Evolutionary conservation across 2,888 invertebrate genomes (phyloP).

Genomic region (Brachypalpus laphriformis): DNA sequence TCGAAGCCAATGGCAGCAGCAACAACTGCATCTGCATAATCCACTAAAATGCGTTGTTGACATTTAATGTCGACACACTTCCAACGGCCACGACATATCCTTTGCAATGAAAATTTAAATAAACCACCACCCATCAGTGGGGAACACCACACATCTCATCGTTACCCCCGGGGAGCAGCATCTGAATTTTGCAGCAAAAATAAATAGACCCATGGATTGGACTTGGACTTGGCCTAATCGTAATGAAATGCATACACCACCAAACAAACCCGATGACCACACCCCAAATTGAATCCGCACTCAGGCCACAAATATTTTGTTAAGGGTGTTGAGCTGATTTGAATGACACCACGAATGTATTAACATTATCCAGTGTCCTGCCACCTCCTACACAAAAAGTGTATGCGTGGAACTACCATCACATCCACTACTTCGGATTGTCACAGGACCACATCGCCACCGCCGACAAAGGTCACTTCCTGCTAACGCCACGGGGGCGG

Average conservation of each 20-base stretch:
- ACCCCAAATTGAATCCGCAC: slow-evolving; percentile 72
- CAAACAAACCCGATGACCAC: slow-evolving; percentile 51
- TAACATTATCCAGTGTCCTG: slow-evolving; percentile 24
- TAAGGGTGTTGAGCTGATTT: slow-evolving; percentile 71
- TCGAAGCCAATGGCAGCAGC: slow-evolving; percentile 2
- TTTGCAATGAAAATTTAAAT: slow-evolving; percentile 60
- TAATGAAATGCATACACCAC: slow-evolving; percentile 67
- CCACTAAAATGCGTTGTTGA: slow-evolving; percentile 72
- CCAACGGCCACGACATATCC: slow-evolving; percentile 13
- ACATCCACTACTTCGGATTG: slow-evolving; percentile 25
- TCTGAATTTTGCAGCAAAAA: background rate
- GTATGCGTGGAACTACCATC: slow-evolving; percentile 14
- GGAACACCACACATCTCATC: too few relatives aligned
- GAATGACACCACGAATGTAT: slow-evolving; percentile 65
- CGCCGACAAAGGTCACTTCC: slow-evolving; percentile 49
- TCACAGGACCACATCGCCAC: slow-evolving; percentile 4
- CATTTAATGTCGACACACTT: slow-evolving; percentile 64
- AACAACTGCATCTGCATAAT: slow-evolving; percentile 70
- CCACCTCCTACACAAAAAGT: slow-evolving; percentile 27
- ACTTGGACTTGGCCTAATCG: slow-evolving; percentile 52
- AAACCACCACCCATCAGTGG: background rate
- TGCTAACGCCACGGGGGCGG: background rate
- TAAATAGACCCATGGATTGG: slow-evolving; percentile 25
- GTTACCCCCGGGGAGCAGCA: background rate
- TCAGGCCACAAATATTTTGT: slow-evolving; percentile 71